Conservation (phyloP, 2,113 vertebrate species). For the Chloroceryle aenea region DNA sequence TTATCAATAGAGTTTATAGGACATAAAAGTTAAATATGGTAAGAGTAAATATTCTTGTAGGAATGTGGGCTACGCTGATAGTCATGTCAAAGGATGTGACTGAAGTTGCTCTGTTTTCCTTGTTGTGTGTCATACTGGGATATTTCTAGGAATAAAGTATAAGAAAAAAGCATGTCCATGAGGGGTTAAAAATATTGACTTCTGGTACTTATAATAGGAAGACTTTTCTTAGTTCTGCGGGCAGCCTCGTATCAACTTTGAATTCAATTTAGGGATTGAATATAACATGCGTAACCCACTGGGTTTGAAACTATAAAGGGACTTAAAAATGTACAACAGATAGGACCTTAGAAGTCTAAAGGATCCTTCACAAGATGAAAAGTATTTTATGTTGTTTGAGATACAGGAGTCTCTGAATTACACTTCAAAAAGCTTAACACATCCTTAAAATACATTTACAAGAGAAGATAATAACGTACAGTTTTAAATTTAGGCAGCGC, state of each 20-base stretch:
- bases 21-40: not conserved
- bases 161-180: not conserved
- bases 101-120: not conserved
- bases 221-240: conserved; percentile 40
- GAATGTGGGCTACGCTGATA: not conserved
- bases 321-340: conserved; percentile 72
- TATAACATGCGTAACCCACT: conserved; percentile 63
- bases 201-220: conserved; percentile 21
- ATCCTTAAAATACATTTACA: conserved; percentile 68
- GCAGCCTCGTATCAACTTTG: conserved; percentile 42
- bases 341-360: conserved; percentile 68
- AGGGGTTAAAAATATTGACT: conserved; percentile 62
- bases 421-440: conserved; percentile 59
- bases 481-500: conserved; percentile 64
- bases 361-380: conserved; percentile 66
- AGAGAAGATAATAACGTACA: conserved; percentile 67
- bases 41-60: not conserved
- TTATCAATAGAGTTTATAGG: not conserved
- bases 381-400: conserved; percentile 69
- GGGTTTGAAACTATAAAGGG: conserved; percentile 68
- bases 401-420: conserved; percentile 65
- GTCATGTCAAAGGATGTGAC: not conserved
- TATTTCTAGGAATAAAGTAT: not conserved
- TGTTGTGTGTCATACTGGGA: not conserved
- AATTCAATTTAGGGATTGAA: conserved; percentile 70